phyloP scores from a whole-genome alignment of 2,113 vertebrate genomes.

The Limanda limanda region DNA sequence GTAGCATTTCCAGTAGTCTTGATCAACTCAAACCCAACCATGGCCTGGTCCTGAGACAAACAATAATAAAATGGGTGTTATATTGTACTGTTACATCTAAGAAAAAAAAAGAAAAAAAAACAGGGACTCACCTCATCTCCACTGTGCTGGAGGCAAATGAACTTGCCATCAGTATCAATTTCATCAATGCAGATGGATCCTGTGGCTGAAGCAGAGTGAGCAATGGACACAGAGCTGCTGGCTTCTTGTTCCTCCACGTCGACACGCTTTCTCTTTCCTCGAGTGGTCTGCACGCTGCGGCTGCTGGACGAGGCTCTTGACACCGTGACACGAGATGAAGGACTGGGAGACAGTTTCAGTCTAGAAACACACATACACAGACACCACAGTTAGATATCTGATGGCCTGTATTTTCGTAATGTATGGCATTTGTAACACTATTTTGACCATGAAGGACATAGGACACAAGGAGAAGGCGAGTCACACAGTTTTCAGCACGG shows the following conservation, averaged over 20 bases:
- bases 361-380: conserved; percentile 61
- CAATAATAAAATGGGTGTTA: background rate
- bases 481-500: too few relatives aligned
- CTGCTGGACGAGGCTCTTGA: conserved; percentile 90
- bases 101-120: background rate
- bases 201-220: conserved; percentile 89
- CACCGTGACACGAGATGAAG: conserved; percentile 87
- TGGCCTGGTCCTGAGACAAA: conserved; percentile 88
- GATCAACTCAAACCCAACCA: conserved; percentile 91
- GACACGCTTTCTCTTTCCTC: conserved; percentile 89
- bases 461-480: background rate
- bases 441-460: too few relatives aligned
- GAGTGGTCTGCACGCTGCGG: conserved; percentile 83
- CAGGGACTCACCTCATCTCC: conserved; percentile 83
- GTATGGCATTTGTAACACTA: too few relatives aligned
- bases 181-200: conserved; percentile 88
- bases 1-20: conserved; percentile 84
- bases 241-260: conserved; percentile 90
- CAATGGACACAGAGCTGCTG: conserved; percentile 90
- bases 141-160: conserved; percentile 89
- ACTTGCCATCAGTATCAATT: conserved; percentile 92
- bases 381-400: background rate
- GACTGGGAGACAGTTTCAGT: conserved; percentile 88
- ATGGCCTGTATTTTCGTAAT: too few relatives aligned
- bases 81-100: background rate